These are phyloP conservation scores for Nothoprocta pentlandii DNA, from an alignment of 2,113 vertebrate genomes.

Conservation along the genomic window DNA sequence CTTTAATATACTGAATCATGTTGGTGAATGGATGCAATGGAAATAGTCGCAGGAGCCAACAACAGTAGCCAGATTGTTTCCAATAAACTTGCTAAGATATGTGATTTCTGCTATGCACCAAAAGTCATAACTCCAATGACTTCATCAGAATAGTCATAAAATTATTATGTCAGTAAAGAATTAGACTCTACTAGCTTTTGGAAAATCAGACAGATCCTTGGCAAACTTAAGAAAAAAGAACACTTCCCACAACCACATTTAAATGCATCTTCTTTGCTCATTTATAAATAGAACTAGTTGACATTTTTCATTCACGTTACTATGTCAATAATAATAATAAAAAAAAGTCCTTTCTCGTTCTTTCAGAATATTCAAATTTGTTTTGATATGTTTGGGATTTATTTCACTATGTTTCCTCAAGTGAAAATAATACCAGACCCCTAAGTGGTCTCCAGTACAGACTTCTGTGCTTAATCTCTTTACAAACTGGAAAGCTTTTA, in stretches of 20 bases:
- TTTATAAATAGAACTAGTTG: slow-evolving; percentile 23
- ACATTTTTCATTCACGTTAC: slow-evolving; percentile 16
- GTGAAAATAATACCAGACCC: neutral
- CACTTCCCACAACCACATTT: neutral
- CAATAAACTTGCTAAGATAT: neutral
- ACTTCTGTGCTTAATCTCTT: neutral
- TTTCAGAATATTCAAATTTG: neutral
- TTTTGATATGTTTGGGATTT: slow-evolving; percentile 20
- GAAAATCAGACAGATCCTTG: neutral
- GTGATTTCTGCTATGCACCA: fast-evolving
- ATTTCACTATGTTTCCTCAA: neutral
- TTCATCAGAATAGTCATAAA: neutral
- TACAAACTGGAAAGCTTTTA: neutral
- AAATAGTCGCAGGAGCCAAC: fast-evolving
- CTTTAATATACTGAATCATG: neutral
- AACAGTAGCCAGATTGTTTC: neutral
- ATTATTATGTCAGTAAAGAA: neutral
- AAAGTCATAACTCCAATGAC: neutral
- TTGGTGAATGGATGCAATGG: neutral
- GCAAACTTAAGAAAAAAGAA: neutral
- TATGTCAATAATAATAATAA: slow-evolving; percentile 7
- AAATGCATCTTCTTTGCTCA: neutral
- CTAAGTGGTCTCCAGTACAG: neutral
- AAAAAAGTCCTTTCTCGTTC: neutral
- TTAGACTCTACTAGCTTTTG: neutral